phyloP scores from a whole-genome alignment of 2,888 invertebrate genomes.

The Acutogordius australiensis region DNA sequence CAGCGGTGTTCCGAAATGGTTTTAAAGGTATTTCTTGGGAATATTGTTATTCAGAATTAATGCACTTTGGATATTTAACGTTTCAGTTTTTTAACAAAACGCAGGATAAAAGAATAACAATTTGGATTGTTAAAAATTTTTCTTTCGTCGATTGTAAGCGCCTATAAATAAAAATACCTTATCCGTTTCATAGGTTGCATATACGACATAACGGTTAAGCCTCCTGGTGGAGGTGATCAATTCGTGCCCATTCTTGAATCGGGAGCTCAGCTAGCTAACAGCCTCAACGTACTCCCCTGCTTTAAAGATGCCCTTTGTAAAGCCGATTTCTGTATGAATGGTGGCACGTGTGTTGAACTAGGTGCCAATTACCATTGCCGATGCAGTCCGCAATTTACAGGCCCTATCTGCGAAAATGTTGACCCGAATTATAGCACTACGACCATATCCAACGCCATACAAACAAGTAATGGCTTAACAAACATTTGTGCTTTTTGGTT shows the following conservation, averaged over 20 bases:
- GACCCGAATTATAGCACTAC: background rate
- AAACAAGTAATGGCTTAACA: too few relatives aligned
- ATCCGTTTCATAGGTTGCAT: background rate
- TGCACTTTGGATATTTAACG: too few relatives aligned
- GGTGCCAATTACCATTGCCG: slow-evolving; percentile 10
- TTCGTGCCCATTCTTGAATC: background rate
- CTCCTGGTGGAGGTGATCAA: background rate
- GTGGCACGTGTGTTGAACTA: background rate
- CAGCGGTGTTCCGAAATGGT: background rate
- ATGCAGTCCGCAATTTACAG: background rate
- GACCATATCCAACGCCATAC: slow-evolving; percentile 4
- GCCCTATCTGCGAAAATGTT: background rate
- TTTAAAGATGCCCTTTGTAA: background rate
- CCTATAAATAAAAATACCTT: too few relatives aligned
- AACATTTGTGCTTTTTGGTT: too few relatives aligned
- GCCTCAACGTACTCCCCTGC: slow-evolving; percentile 2
- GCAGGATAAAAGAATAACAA: too few relatives aligned
- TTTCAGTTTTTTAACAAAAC: too few relatives aligned
- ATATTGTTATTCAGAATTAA: background rate
- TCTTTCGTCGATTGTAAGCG: too few relatives aligned
- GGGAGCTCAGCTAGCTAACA: background rate
- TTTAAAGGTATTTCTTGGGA: slow-evolving; percentile 1
- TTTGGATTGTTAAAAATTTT: too few relatives aligned
- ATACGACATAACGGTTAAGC: background rate
- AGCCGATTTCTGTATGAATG: background rate